Conservation (phyloP, 2,797 vertebrate species). For the Varecia variegata region DNA sequence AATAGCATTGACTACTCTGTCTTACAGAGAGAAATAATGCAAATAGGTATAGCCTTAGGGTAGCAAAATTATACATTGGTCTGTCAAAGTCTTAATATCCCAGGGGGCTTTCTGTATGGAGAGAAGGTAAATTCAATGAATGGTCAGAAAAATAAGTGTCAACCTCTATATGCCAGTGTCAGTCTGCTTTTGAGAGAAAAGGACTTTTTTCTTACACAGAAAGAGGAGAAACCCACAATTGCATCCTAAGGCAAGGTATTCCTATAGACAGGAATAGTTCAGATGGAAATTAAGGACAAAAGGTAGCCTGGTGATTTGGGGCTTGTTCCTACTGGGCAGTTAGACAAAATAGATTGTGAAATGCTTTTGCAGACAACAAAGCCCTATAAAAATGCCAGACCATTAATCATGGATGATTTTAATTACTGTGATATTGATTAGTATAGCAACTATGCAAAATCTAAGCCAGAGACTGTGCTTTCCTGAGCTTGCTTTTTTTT, state of each 20-base stretch:
- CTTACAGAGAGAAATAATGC: constrained; percentile 31
- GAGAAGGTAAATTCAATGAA: constrained; percentile 12
- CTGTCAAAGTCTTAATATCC: background rate
- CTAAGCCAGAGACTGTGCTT: constrained; percentile 62
- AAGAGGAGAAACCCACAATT: background rate
- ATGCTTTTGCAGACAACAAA: constrained; percentile 56
- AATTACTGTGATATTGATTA: constrained; percentile 74
- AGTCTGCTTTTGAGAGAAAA: constrained; percentile 32
- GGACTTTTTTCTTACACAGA: background rate
- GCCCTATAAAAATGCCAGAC: constrained; percentile 51
- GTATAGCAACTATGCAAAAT: constrained; percentile 68
- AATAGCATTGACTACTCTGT: background rate
- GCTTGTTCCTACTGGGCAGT: constrained; percentile 19
- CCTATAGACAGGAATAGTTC: background rate
- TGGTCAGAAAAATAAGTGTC: background rate
- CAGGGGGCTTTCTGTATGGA: background rate
- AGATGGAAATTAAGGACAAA: constrained; percentile 53
- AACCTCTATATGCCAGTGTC: background rate
- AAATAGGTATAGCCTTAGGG: background rate
- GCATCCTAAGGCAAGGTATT: background rate
- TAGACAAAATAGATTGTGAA: constrained; percentile 65
- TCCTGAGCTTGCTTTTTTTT: constrained; percentile 65
- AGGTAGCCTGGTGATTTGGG: constrained; percentile 51
- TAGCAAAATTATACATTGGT: background rate
- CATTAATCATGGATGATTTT: constrained; percentile 77